Conservation (phyloP, 2,888 invertebrate species). For the Hesperia comma region DNA sequence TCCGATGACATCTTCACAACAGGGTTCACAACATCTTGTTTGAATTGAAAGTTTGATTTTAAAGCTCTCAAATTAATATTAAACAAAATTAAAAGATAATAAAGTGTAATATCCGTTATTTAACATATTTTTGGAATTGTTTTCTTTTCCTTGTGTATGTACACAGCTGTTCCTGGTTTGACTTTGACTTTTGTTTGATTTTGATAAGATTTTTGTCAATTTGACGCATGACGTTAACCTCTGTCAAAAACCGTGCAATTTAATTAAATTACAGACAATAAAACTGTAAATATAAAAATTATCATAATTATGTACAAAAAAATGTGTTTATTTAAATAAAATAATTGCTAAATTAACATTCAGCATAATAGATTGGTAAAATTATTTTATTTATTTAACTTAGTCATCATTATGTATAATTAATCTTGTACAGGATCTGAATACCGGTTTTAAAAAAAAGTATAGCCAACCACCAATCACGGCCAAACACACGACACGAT, state of each 20-base stretch:
- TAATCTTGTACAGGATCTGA: neutral
- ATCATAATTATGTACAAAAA: neutral
- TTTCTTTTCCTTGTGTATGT: neutral
- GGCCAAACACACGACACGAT: slow-evolving; percentile 87
- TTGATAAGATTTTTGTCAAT: neutral
- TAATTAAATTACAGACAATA: neutral
- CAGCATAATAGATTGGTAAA: neutral
- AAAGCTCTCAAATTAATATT: neutral
- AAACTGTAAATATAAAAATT: neutral
- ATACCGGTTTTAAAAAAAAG: slow-evolving; percentile 49
- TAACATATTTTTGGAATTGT: neutral
- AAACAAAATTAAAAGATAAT: too few relatives aligned
- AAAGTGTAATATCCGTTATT: too few relatives aligned
- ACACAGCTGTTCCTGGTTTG: neutral
- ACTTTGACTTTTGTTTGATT: neutral
- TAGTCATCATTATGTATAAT: neutral
- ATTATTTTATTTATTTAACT: neutral
- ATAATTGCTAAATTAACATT: too few relatives aligned
- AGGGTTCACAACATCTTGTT: neutral
- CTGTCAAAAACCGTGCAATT: neutral
- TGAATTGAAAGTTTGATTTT: neutral
- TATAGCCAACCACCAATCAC: slow-evolving; percentile 85
- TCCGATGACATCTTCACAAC: slow-evolving; percentile 2
- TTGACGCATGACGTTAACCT: neutral
- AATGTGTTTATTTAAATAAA: too few relatives aligned